Evolutionary conservation across 2,888 invertebrate species (phyloP), one percentile per base, ranked within the genome.

Genomic region (Neoaliturus tenellus): DNA sequence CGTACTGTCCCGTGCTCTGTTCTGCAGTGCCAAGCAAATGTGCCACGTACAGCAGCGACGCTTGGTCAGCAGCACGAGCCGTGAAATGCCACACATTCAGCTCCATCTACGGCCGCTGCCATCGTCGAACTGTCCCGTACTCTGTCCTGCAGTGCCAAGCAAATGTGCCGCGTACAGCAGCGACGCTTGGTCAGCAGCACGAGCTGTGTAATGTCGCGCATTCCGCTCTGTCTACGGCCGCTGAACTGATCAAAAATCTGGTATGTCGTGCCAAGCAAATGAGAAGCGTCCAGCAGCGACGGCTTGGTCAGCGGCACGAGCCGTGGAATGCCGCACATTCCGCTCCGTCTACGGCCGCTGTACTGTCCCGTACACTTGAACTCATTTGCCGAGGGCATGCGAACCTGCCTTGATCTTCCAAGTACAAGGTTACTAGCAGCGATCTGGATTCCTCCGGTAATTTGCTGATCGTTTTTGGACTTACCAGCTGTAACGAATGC

Each of bases 41-140:
- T 25, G 31, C 1, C 28, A 28, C 28, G 62, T 31, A 58, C 58
- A 58, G n/a, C 62, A 62, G 28, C 62, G 28, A 20, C 20, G 51
- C 51, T 51, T 51, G 51, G 48, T 48, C 48, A 58, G 58, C 25
- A 25, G 58, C 58, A 58, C 58, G 58, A 58, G 58, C 58, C 25
- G 20, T 8, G 58, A 6, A 25, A 25, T 58, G 58, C 58, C 58
- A 25, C 5, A 20, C 58, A 58, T 58, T 58, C 58, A 20, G 20
- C 58, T 4, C 58, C 58, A 14, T 58, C 25, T 58, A 25, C 58
- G 20, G 58, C 25, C 5, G 6, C 3, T 25, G 48, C 6, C 48
- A 48, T 17, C 17, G n/a, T 17, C 48, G 48, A 14, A 48, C 3
- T 39, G 39, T 39, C 10, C 17, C 48, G 17, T 48, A 17, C n/a